A percentile compares a stretch with the other conserved stretches of the same genome.
phyloP scores from a whole-genome alignment of 2,888 invertebrate genomes.

The Oscheius onirici region DNA sequence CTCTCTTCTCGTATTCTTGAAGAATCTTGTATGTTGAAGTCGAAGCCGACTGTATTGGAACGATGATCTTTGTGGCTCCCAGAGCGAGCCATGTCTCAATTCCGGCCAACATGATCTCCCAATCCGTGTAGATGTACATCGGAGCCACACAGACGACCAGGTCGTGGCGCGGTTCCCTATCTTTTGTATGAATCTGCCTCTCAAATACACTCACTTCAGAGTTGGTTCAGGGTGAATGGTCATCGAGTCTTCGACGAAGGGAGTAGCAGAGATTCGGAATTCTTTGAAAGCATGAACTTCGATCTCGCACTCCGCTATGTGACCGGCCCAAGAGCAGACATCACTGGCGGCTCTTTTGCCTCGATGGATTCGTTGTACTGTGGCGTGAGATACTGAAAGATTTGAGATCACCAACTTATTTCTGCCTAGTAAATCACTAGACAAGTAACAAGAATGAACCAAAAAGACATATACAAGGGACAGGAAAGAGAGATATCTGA shows the following conservation, averaged over 20 bases:
- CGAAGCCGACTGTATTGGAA: constrained; percentile 69
- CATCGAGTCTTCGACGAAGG: constrained; percentile 51
- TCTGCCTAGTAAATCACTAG: no score
- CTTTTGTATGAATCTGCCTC: no score
- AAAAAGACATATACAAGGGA: no score
- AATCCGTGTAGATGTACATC: constrained; percentile 70
- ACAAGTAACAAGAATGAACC: neutral
- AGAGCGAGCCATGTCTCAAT: constrained; percentile 63
- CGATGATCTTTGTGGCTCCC: constrained; percentile 68
- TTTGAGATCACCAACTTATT: no score
- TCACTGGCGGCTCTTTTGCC: constrained; percentile 67
- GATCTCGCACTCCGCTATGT: constrained; percentile 67
- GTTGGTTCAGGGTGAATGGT: constrained; percentile 44
- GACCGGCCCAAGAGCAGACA: constrained; percentile 69
- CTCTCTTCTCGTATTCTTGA: constrained; percentile 63
- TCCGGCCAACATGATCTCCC: constrained; percentile 69
- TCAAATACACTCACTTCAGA: constrained; percentile 45
- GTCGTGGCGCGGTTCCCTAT: constrained; percentile 44
- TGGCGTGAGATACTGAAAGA: constrained; percentile 49
- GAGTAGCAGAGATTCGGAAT: constrained; percentile 54
- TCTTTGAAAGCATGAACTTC: constrained; percentile 51
- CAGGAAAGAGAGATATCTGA: no score
- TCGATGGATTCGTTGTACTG: constrained; percentile 51
- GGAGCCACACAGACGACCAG: constrained; percentile 70
- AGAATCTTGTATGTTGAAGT: constrained; percentile 61